Conservation (phyloP, 2,797 vertebrate species). For the Sebastolobus altivelis region DNA sequence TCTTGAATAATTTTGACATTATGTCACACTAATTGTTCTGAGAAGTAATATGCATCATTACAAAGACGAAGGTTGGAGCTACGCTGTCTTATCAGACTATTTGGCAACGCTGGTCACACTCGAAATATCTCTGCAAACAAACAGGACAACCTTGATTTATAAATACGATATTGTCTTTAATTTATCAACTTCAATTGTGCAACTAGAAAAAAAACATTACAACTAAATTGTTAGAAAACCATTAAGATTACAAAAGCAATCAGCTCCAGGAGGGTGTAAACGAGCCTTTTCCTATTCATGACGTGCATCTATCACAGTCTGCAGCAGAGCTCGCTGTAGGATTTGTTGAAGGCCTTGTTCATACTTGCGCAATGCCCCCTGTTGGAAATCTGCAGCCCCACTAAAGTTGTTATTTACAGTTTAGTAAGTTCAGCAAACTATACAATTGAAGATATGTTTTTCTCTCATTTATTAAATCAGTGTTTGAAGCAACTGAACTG, state of each 20-base stretch:
- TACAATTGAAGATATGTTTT: too few species aligned
- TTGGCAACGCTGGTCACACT: slow-evolving; percentile 48
- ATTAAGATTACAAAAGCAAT: slow-evolving; percentile 28
- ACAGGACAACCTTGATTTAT: slow-evolving; percentile 9
- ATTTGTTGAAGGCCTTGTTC: slow-evolving; percentile 6
- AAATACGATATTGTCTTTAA: slow-evolving; percentile 25
- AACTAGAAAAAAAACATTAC: neutral
- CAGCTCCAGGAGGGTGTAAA: slow-evolving; percentile 10
- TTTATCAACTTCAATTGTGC: neutral
- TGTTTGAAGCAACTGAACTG: neutral
- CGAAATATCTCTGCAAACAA: slow-evolving; percentile 31
- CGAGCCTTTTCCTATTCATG: neutral
- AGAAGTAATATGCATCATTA: neutral
- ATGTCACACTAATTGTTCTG: slow-evolving; percentile 29
- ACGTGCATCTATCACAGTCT: slow-evolving; percentile 10
- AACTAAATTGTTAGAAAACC: slow-evolving; percentile 22
- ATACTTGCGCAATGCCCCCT: slow-evolving; percentile 52
- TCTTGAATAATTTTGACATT: slow-evolving; percentile 24
- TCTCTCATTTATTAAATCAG: neutral
- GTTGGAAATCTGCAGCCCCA: slow-evolving; percentile 38
- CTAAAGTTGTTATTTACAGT: neutral
- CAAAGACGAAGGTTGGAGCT: slow-evolving; percentile 4
- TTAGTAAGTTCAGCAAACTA: neutral
- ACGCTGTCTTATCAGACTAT: slow-evolving; percentile 8
- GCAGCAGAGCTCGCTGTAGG: slow-evolving; percentile 20